Percentiles rank a stretch among this genome's conserved stretches.
phyloP scores from a whole-genome alignment of 2,113 vertebrate species.

The Burhinus oedicnemus region DNA sequence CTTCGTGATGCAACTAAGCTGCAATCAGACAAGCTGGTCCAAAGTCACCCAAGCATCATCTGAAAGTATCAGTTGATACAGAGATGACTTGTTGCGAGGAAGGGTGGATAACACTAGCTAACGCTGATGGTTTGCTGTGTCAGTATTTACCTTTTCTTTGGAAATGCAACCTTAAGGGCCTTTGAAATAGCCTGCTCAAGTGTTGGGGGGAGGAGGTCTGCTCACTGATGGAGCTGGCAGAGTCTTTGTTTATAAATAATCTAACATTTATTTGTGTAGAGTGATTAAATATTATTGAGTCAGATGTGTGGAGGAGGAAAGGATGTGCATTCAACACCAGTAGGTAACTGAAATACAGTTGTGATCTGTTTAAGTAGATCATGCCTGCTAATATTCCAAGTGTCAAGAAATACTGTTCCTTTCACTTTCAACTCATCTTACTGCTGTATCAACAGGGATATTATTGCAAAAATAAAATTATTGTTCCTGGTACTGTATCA shows the following conservation, averaged over 20 bases:
- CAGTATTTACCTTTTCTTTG: background rate
- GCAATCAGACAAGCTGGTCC: background rate
- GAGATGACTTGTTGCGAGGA: background rate
- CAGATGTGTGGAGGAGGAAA: background rate
- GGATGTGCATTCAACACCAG: background rate
- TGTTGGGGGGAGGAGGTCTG: background rate
- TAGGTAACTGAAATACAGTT: background rate
- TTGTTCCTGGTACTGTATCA: fast-evolving
- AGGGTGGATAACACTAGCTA: background rate
- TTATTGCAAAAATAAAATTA: background rate
- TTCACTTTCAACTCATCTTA: background rate
- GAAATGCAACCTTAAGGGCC: background rate
- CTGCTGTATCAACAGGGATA: background rate
- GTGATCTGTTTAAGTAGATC: background rate
- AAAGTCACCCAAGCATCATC: background rate
- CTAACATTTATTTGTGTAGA: background rate
- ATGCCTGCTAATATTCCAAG: background rate
- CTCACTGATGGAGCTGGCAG: background rate
- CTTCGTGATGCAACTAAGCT: background rate
- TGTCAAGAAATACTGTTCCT: background rate
- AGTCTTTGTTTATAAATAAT: background rate
- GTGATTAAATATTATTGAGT: background rate
- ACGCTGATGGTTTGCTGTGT: background rate
- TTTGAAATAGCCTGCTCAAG: background rate
- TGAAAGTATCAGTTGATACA: background rate